Base-by-base conservation (phyloP, 2,888 invertebrate genomes). In the Syrista parreyssii region DNA sequence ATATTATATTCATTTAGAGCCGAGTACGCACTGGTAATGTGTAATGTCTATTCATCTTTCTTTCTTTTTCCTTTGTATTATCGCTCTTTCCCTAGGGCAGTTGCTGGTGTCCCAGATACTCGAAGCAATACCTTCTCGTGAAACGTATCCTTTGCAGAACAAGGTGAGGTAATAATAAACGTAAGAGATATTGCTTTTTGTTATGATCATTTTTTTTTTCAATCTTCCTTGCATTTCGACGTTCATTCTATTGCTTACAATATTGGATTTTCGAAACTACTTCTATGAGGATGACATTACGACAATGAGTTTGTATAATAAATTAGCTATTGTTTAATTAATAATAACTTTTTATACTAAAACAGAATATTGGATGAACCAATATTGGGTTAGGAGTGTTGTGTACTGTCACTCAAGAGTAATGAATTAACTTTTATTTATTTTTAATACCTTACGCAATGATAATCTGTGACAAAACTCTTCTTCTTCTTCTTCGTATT, bases 121-220 rank as follows among this genome's bases (percentile, higher is more conserved):
- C 78, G 79, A 79, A 78, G 73, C 68, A 75, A 77, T 75, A 73
- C 74, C 79, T 78, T 80, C 78, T 71, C 40, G 40, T 40, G 40
- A 40, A 40, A 40, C 75, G 36, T 69, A 55, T 76, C 73, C 82
- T 79, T 84, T 81, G 77, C 79, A 82, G 81, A 82, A 82, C 81
- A 80, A 85, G 87, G 88, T 86, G 76, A 89, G 88, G 88, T 86
- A 84, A 82, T 84, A 88, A 87, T 84, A 84, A 87, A 82, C 79
- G 80, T 86, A 80, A 86, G 85, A 84, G 83, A 80, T 84, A 79
- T 82, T 81, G 75, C 79, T 76, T 82, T 82, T 83, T 84, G 78
- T 75, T 79, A 79, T 75, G 71, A 35, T 81, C 79, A 36, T 80
- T 76, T 79, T 82, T 84, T 81, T 82, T 84, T 85, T 82, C 72